These are phyloP conservation scores for Cryptoprocta ferox DNA, from an alignment of 2,797 vertebrate species.

Conservation along the genomic window DNA sequence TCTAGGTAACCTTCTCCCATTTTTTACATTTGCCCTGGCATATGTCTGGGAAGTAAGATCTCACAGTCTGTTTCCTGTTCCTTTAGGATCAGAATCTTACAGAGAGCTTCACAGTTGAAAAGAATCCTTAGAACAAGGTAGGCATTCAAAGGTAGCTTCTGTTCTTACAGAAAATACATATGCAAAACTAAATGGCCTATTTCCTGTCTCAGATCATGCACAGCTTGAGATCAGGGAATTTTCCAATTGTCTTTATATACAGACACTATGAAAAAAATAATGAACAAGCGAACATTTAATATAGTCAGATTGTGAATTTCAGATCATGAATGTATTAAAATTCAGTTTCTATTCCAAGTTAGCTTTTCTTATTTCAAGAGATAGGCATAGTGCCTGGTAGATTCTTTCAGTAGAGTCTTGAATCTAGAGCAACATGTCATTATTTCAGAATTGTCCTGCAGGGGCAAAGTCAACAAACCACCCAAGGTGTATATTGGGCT, in stretches of 20 bases:
- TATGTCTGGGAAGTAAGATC: neutral
- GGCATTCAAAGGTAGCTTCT: slow-evolving; percentile 29
- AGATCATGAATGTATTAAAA: slow-evolving; percentile 47
- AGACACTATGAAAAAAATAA: neutral
- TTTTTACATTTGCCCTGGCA: neutral
- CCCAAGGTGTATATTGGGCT: too few species aligned
- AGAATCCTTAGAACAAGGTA: neutral
- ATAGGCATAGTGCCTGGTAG: neutral
- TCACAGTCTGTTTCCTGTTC: slow-evolving; percentile 15
- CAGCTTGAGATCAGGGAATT: slow-evolving; percentile 7
- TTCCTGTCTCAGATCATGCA: slow-evolving; percentile 50
- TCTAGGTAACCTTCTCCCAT: neutral
- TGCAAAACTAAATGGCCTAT: neutral
- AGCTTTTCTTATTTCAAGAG: slow-evolving; percentile 38
- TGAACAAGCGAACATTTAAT: slow-evolving; percentile 20
- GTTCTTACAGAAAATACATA: slow-evolving; percentile 55
- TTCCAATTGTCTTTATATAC: slow-evolving; percentile 4
- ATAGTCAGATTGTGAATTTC: neutral
- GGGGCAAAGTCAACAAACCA: neutral
- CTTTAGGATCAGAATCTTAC: neutral
- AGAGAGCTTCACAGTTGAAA: slow-evolving; percentile 42
- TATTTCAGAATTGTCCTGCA: neutral
- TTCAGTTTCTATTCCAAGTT: slow-evolving; percentile 37
- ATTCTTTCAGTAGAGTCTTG: neutral
- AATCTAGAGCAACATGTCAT: neutral